phyloP scores from a whole-genome alignment of 1,140 invertebrate genomes.

The Lasaia peninsularis region DNA sequence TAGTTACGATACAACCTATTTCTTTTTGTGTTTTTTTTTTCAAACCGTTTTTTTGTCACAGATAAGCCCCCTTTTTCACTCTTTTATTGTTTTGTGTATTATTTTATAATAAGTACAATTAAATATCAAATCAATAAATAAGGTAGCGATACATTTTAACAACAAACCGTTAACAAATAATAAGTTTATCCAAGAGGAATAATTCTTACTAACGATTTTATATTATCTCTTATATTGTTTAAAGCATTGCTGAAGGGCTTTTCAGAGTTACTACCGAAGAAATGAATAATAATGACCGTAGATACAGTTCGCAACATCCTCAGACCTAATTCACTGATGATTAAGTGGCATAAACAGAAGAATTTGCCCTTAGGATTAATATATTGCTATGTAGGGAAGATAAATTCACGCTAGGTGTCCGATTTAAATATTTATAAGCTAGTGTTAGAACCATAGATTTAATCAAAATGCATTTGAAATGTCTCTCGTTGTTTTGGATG shows the following conservation, averaged over 20 bases:
- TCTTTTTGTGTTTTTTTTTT: no score
- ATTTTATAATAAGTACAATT: no score
- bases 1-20: no score
- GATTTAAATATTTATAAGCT: constrained; percentile 2
- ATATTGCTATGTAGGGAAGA: neutral
- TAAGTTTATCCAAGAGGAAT: neutral
- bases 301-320: neutral
- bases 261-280: constrained; percentile 5
- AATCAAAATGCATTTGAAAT: no score
- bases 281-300: constrained; percentile 11
- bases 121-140: no score
- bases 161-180: neutral
- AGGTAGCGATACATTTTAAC: no score
- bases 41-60: no score
- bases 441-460: neutral
- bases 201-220: constrained; percentile 13
- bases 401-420: constrained; percentile 3
- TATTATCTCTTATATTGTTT: constrained; percentile 12
- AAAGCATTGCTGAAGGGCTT: constrained; percentile 7
- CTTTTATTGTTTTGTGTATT: no score
- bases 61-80: no score
- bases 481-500: no score
- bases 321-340: constrained; percentile 5
- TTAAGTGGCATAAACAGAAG: constrained; percentile 7
- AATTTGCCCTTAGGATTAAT: neutral